A percentile compares a stretch with the other conserved stretches of the same genome.
phyloP scores from a whole-genome alignment of 35 echinoderm and acorn worm genomes.

The Apostichopus parvimensis region DNA sequence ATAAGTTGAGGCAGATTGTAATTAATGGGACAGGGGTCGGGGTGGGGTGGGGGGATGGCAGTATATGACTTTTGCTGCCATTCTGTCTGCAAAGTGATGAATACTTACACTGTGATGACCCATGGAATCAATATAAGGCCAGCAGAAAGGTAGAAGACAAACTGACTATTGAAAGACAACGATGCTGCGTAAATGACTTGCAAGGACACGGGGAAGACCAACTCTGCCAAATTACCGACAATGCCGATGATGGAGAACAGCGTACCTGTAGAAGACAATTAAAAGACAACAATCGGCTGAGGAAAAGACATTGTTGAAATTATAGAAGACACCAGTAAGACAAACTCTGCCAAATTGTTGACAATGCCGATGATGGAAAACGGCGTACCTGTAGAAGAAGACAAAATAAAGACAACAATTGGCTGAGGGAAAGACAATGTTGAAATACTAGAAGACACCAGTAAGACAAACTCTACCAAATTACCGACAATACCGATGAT shows the following conservation, averaged over 20 bases:
- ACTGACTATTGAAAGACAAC: constrained; percentile 15
- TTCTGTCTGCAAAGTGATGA: too few species aligned
- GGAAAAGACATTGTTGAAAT: constrained; percentile 1
- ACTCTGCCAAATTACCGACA: constrained; percentile 8
- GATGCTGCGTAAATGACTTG: constrained; percentile 23
- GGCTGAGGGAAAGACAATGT: constrained; percentile 3
- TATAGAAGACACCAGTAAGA: constrained; percentile 46
- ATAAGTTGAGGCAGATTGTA: too few species aligned
- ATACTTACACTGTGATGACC: constrained; percentile 23
- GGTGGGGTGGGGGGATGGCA: too few species aligned
- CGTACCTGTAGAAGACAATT: constrained; percentile 34
- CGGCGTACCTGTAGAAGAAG: constrained; percentile 20
- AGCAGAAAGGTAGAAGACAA: constrained; percentile 25
- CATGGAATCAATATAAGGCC: constrained; percentile 20
- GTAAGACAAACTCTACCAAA: constrained; percentile 22
- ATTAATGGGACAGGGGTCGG: too few species aligned
- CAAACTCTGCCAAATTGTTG: constrained; percentile 11
- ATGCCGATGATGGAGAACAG: constrained; percentile 57
- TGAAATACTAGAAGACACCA: constrained; percentile 4
- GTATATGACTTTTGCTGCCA: too few species aligned
- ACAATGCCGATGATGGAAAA: constrained; percentile 56
- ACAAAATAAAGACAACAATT: background rate
- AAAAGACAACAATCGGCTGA: background rate
- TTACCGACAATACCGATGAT: constrained; percentile 50
- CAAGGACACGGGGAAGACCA: constrained; percentile 43